Evolutionary conservation across 2,888 invertebrate genomes (phyloP).

Genomic region (Cyclophora albipunctata): DNA sequence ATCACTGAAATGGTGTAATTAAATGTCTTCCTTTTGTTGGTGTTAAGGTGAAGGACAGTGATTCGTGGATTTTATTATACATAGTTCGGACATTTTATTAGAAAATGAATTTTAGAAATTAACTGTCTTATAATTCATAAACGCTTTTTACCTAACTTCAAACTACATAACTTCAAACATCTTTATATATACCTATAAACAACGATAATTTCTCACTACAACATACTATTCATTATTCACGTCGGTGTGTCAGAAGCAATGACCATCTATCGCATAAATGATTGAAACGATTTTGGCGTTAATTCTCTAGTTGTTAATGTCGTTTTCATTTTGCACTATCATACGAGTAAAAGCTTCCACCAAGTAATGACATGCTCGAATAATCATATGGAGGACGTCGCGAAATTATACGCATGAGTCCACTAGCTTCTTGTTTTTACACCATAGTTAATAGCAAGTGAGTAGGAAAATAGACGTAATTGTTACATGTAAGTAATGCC

Average conservation of each 20-base stretch:
- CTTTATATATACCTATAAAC: too few relatives aligned
- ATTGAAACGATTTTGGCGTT: slow-evolving; percentile 30
- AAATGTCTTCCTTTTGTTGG: too few relatives aligned
- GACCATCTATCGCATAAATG: slow-evolving; percentile 22
- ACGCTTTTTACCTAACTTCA: too few relatives aligned
- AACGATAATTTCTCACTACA: too few relatives aligned
- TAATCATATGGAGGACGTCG: slow-evolving; percentile 33
- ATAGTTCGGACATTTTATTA: too few relatives aligned
- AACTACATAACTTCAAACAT: too few relatives aligned
- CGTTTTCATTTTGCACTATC: slow-evolving; percentile 30
- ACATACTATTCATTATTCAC: neutral
- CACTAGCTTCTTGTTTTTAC: slow-evolving; percentile 40
- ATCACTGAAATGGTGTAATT: neutral
- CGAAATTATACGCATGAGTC: slow-evolving; percentile 45
- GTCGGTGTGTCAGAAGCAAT: slow-evolving; percentile 16
- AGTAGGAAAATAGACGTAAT: slow-evolving; percentile 45
- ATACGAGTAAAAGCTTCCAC: slow-evolving; percentile 31
- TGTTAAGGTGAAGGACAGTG: too few relatives aligned
- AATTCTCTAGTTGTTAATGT: slow-evolving; percentile 29
- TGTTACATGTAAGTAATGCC: slow-evolving; percentile 35
- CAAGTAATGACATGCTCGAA: slow-evolving; percentile 43
- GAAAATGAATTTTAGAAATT: too few relatives aligned
- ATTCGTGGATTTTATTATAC: too few relatives aligned
- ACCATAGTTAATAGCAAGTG: slow-evolving; percentile 38
- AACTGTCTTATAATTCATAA: too few relatives aligned